phyloP scores from a whole-genome alignment of 1,140 invertebrate species.

The Drosophila pachea region DNA sequence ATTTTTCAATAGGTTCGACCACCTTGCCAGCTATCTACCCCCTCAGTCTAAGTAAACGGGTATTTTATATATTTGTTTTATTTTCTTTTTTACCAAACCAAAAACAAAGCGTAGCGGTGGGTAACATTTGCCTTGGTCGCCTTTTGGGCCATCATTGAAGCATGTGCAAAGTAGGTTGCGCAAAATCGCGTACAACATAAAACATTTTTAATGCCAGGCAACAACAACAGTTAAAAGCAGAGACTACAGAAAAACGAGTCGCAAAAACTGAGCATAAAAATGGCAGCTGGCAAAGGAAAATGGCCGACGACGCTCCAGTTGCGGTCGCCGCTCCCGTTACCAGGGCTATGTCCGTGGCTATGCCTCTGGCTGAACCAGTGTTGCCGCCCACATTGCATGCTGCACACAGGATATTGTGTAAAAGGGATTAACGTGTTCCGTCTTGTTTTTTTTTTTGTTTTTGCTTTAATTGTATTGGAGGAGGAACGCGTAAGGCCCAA shows the following conservation, averaged over 20 bases:
- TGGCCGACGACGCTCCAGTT: conserved; percentile 56
- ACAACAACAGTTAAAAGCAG: conserved; percentile 28
- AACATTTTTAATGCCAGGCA: conserved; percentile 76
- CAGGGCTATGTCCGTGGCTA: background rate
- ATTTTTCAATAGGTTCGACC: too few species aligned
- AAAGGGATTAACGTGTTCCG: conserved; percentile 71
- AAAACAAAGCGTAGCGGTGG: conserved; percentile 38
- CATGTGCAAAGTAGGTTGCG: conserved; percentile 75
- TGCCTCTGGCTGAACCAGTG: background rate
- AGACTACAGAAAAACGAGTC: conserved; percentile 36
- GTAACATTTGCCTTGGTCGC: conserved; percentile 27
- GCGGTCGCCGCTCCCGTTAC: conserved; percentile 14
- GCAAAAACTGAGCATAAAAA: conserved; percentile 71
- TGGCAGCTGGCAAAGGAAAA: conserved; percentile 75
- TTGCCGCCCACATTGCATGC: conserved; percentile 37
- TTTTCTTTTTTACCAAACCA: background rate
- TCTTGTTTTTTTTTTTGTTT: conserved; percentile 16
- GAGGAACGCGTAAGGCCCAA: conserved; percentile 62
- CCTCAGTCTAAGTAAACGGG: background rate
- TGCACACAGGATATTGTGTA: conserved; percentile 73
- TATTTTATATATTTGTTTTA: conserved; percentile 41
- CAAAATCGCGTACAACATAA: conserved; percentile 76
- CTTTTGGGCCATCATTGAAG: conserved; percentile 24
- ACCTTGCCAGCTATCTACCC: background rate
- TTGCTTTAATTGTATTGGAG: conserved; percentile 74